Conservation (phyloP, 2,888 invertebrate genomes). For the Platynereis dumerilii region DNA sequence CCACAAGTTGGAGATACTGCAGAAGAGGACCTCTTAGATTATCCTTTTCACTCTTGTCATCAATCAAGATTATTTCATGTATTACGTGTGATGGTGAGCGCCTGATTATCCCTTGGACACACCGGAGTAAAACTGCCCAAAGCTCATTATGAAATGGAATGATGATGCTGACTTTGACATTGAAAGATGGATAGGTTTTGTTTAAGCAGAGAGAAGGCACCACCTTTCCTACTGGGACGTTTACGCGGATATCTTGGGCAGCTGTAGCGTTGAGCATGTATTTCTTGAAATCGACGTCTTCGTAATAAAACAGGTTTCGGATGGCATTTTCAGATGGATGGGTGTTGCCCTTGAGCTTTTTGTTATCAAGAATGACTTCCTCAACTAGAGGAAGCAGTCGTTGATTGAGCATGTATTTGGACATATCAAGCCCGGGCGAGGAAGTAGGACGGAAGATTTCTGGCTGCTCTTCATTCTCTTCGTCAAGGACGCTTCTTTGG, state of each 20-base stretch:
- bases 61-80: constrained; percentile 22
- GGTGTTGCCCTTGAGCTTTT: too few relatives aligned
- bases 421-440: too few relatives aligned
- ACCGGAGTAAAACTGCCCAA: constrained; percentile 17
- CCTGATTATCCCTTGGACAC: constrained; percentile 4
- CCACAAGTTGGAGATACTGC: background rate
- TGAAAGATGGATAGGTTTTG: background rate
- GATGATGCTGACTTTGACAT: constrained; percentile 19
- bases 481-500: too few relatives aligned
- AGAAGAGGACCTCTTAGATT: constrained; percentile 14
- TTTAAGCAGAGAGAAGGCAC: background rate
- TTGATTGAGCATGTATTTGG: too few relatives aligned
- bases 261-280: background rate
- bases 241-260: background rate
- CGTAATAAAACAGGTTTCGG: background rate
- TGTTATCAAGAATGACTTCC: too few relatives aligned
- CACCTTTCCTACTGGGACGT: background rate
- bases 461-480: too few relatives aligned
- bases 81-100: constrained; percentile 12
- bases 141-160: constrained; percentile 24
- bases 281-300: background rate
- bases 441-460: too few relatives aligned
- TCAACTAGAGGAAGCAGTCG: too few relatives aligned
- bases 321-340: background rate
- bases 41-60: constrained; percentile 18